A percentile compares a stretch with the other conserved stretches of the same genome.
These are phyloP conservation scores for Schizaphis graminum DNA, from an alignment of 2,888 invertebrate species.

Conservation along the genomic window DNA sequence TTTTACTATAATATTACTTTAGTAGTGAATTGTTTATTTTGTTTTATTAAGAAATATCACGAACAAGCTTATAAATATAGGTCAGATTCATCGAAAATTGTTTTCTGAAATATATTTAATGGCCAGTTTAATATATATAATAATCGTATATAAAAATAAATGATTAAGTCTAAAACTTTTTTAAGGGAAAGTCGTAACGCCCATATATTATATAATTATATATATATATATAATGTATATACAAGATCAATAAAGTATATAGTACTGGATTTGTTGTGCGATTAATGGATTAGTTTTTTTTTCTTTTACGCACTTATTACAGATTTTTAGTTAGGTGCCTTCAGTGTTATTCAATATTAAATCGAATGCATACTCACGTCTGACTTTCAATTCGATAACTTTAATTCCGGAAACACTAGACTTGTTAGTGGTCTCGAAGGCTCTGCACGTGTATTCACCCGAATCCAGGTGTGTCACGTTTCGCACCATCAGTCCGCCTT, in stretches of 20 bases:
- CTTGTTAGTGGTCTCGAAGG: slow-evolving; percentile 53
- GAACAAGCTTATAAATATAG: not conserved
- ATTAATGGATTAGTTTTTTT: not conserved
- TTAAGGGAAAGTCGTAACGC: not conserved
- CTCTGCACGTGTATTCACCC: slow-evolving; percentile 56
- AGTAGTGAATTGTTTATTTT: not conserved
- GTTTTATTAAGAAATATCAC: not conserved
- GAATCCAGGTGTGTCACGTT: slow-evolving; percentile 50
- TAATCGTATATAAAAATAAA: not conserved
- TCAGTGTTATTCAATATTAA: not conserved
- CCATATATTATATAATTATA: not conserved
- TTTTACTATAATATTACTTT: not conserved
- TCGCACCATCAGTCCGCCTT: slow-evolving; percentile 40
- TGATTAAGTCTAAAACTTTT: not conserved
- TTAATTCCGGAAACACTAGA: slow-evolving; percentile 41
- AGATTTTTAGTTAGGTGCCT: not conserved
- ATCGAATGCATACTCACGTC: slow-evolving; percentile 42
- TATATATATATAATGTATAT: not conserved
- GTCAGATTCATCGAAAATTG: not conserved
- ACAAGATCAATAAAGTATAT: not conserved
- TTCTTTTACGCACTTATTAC: not conserved
- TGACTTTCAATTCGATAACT: slow-evolving; percentile 46
- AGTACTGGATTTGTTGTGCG: not conserved
- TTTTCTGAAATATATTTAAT: not conserved
- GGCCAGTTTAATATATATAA: not conserved